A percentile compares a stretch with the other conserved stretches of the same genome.
Evolutionary conservation across 2,797 vertebrate genomes (phyloP).

Genomic region (Carcharodon carcharias): DNA sequence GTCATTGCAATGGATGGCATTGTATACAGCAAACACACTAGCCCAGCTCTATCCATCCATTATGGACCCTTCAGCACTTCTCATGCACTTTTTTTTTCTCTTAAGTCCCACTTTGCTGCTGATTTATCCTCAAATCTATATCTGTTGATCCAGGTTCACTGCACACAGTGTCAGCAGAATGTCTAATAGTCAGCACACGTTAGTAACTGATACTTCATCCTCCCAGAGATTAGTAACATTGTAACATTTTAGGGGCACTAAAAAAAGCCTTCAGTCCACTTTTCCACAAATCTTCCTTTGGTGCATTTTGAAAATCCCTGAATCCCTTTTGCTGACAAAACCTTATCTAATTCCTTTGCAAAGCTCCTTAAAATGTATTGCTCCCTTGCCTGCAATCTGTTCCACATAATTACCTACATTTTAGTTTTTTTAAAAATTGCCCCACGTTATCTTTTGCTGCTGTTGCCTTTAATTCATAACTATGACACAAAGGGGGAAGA

Average conservation of each 20-base stretch:
- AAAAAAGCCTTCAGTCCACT: not conserved
- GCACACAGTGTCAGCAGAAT: not conserved
- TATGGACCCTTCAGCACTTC: not conserved
- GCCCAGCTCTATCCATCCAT: not conserved
- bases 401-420: not conserved
- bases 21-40: not conserved
- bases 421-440: not conserved
- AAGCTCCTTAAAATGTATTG: not conserved
- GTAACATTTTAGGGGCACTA: not conserved
- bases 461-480: not conserved
- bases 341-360: not conserved
- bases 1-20: not conserved
- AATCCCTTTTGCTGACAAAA: not conserved
- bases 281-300: not conserved
- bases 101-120: not conserved
- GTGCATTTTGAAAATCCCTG: not conserved
- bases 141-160: not conserved
- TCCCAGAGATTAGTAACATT: no score
- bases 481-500: not conserved
- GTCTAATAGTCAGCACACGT: not conserved
- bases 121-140: not conserved
- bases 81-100: not conserved
- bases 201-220: not conserved
- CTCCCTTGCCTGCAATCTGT: not conserved
- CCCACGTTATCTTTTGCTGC: not conserved